Percentiles rank a stretch among this genome's conserved stretches.
These are phyloP conservation scores for Botia kubotai DNA, from an alignment of 2,797 vertebrate genomes.

Conservation along the genomic window DNA sequence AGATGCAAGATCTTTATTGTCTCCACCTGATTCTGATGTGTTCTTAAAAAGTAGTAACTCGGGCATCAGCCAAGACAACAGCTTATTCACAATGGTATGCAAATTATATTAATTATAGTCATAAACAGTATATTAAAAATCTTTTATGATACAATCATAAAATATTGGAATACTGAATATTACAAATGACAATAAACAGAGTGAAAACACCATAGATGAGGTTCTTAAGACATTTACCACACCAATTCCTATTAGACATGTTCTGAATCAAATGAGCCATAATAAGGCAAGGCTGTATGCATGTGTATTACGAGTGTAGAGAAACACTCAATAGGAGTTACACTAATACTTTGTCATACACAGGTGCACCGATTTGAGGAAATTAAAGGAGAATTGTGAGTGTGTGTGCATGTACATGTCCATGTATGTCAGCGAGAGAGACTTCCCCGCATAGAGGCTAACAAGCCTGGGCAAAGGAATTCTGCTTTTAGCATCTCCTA, in stretches of 20 bases:
- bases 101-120: slow-evolving; percentile 43
- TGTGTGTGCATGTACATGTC: slow-evolving; percentile 60
- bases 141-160: too few species aligned
- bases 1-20: too few species aligned
- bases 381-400: slow-evolving; percentile 36
- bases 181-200: slow-evolving; percentile 69
- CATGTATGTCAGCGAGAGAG: slow-evolving; percentile 47
- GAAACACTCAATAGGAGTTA: neutral
- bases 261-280: slow-evolving; percentile 76
- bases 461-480: slow-evolving; percentile 74
- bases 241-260: slow-evolving; percentile 80
- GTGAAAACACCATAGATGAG: slow-evolving; percentile 70
- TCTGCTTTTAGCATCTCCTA: slow-evolving; percentile 60
- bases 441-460: slow-evolving; percentile 37
- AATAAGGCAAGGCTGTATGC: slow-evolving; percentile 42
- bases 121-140: slow-evolving; percentile 62
- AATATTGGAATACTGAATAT: too few species aligned
- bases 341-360: slow-evolving; percentile 23
- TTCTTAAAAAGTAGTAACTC: neutral
- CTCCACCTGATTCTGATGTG: neutral
- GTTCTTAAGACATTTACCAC: slow-evolving; percentile 82
- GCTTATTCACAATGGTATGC: slow-evolving; percentile 19
- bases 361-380: slow-evolving; percentile 16
- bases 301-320: slow-evolving; percentile 30
- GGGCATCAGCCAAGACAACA: neutral